Evolutionary conservation across 2,888 invertebrate genomes (phyloP).

Genomic region (Lagria hirta): DNA sequence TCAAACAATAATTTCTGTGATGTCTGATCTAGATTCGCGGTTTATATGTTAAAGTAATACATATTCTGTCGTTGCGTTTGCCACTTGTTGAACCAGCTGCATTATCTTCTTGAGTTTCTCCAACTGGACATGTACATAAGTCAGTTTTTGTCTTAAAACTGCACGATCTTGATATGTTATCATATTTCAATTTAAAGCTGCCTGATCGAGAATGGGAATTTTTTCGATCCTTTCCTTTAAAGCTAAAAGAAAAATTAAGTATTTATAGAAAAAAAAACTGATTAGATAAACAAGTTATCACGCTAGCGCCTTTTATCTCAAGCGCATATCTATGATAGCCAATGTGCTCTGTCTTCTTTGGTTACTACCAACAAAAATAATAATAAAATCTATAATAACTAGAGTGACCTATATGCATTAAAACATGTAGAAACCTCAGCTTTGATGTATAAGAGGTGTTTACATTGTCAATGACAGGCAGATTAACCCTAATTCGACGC

Average conservation of each 20-base stretch:
- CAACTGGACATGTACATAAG: conserved; percentile 48
- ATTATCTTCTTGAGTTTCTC: conserved; percentile 20
- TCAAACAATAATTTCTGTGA: neutral
- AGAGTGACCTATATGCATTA: too few relatives aligned
- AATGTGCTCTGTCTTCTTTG: too few relatives aligned
- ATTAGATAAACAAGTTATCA: conserved; percentile 1
- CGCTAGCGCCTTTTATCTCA: too few relatives aligned
- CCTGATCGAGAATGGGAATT: conserved; percentile 47
- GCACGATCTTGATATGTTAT: conserved; percentile 51
- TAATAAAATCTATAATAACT: neutral
- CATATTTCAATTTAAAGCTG: conserved; percentile 52
- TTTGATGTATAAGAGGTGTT: too few relatives aligned
- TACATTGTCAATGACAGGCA: too few relatives aligned
- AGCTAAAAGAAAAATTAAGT: too few relatives aligned
- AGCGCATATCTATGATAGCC: too few relatives aligned
- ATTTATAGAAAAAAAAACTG: too few relatives aligned
- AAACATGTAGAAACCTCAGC: too few relatives aligned
- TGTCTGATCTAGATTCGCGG: conserved; percentile 49
- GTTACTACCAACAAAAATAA: conserved; percentile 17
- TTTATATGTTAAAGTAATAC: conserved; percentile 53
- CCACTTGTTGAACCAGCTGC: conserved; percentile 32
- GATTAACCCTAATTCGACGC: too few relatives aligned
- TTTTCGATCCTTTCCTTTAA: conserved; percentile 48
- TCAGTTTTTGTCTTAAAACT: conserved; percentile 52
- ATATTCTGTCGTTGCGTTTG: conserved; percentile 51